Evolutionary conservation across 35 echinoderm and acorn worm genomes (phyloP).

Genomic region (Patiria miniata): DNA sequence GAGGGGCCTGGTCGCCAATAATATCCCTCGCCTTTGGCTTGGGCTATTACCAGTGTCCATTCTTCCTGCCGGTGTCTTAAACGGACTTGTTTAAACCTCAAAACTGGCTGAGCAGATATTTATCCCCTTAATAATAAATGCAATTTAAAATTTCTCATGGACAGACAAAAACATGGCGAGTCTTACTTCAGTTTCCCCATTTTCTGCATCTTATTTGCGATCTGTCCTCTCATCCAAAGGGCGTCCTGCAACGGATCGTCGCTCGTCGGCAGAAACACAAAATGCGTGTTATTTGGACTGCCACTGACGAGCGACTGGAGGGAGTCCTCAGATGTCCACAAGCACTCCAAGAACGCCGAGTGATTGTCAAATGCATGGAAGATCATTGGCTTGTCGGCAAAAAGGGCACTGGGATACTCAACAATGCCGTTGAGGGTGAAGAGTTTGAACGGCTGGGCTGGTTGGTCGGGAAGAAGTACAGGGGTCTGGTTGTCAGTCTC

Average conservation of each 20-base stretch:
- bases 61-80: no score
- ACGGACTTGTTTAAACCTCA: no score
- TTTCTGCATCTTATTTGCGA: slow-evolving; percentile 10
- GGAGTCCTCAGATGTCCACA: slow-evolving; percentile 76
- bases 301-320: slow-evolving; percentile 47
- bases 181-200: background rate
- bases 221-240: slow-evolving; percentile 79
- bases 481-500: background rate
- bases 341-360: slow-evolving; percentile 76
- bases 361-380: slow-evolving; percentile 77
- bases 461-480: slow-evolving; percentile 18
- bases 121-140: no score
- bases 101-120: no score
- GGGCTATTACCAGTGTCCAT: no score
- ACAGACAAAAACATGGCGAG: no score
- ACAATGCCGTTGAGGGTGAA: slow-evolving; percentile 59
- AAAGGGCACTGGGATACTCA: slow-evolving; percentile 52
- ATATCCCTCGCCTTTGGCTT: no score
- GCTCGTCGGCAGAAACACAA: slow-evolving; percentile 72
- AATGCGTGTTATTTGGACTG: slow-evolving; percentile 63
- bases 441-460: slow-evolving; percentile 56
- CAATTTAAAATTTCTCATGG: no score
- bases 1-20: no score
- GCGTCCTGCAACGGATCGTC: slow-evolving; percentile 59
- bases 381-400: slow-evolving; percentile 59